A percentile compares a stretch with the other conserved stretches of the same genome.
Evolutionary conservation across 1,140 invertebrate species (phyloP).

Genomic region (Camponotus pennsylvanicus): DNA sequence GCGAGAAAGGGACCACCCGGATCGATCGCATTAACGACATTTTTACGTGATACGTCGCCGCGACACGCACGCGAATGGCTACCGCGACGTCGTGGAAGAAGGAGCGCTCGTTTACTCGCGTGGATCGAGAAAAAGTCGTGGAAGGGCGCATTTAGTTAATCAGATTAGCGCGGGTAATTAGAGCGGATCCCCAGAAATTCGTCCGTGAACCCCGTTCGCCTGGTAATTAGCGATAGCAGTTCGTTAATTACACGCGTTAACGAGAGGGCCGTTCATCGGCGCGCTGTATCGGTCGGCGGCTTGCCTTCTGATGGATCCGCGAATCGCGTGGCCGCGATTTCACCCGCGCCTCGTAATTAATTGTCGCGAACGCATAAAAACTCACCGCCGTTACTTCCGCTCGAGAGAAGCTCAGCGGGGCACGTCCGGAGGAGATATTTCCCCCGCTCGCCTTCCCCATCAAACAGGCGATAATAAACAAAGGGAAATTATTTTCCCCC

Average conservation of each 20-base stretch:
- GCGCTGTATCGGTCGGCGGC: slow-evolving; percentile 19
- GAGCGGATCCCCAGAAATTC: slow-evolving; percentile 57
- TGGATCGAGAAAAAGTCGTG: background rate
- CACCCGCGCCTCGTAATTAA: slow-evolving; percentile 64
- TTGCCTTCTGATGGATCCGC: slow-evolving; percentile 65
- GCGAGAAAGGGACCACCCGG: slow-evolving; percentile 55
- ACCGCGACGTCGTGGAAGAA: background rate
- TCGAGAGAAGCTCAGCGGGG: slow-evolving; percentile 9
- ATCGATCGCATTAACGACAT: slow-evolving; percentile 76
- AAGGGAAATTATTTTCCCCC: slow-evolving; percentile 34
- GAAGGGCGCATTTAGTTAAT: slow-evolving; percentile 64
- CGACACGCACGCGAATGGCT: slow-evolving; percentile 42
- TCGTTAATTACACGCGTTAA: slow-evolving; percentile 73
- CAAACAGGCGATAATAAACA: slow-evolving; percentile 46
- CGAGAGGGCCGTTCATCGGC: slow-evolving; percentile 26
- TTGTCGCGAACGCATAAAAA: slow-evolving; percentile 55
- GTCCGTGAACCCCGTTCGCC: background rate
- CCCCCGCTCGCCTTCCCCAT: background rate
- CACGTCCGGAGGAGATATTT: background rate
- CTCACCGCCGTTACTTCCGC: slow-evolving; percentile 44
- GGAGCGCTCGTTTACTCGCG: slow-evolving; percentile 13
- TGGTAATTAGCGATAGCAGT: slow-evolving; percentile 64
- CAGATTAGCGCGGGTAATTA: slow-evolving; percentile 71
- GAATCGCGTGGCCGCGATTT: slow-evolving; percentile 67
- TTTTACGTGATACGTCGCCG: slow-evolving; percentile 73